Percentiles rank a stretch among this genome's conserved stretches.
These are phyloP conservation scores for Eunapius fragilis DNA, from an alignment of 37 sponge, comb jelly and placozoan genomes.

Conservation along the genomic window DNA sequence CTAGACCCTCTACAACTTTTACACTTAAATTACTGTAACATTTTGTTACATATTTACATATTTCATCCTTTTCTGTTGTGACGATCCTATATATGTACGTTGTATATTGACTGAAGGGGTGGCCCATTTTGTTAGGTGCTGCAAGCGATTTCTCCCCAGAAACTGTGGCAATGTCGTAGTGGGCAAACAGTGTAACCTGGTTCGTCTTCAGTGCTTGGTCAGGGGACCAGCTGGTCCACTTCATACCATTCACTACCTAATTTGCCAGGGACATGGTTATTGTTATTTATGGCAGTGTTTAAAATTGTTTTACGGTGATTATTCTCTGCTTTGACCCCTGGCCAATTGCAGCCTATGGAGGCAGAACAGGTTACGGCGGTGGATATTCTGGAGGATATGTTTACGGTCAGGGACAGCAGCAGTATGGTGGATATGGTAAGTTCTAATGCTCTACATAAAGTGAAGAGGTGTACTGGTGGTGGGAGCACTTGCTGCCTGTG, in stretches of 20 bases:
- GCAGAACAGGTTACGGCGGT: neutral
- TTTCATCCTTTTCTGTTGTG: too few relatives aligned
- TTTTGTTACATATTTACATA: too few relatives aligned
- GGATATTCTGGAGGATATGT: slow-evolving; percentile 9
- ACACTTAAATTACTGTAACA: too few relatives aligned
- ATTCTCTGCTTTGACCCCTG: too few relatives aligned
- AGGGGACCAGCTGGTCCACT: too few relatives aligned
- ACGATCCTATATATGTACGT: too few relatives aligned
- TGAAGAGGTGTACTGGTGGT: too few relatives aligned
- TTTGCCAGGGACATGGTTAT: neutral
- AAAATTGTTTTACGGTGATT: too few relatives aligned
- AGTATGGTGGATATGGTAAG: neutral
- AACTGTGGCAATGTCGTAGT: slow-evolving; percentile 2
- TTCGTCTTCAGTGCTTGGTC: neutral
- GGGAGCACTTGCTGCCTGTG: neutral
- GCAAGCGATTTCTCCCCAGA: neutral
- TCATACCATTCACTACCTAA: neutral
- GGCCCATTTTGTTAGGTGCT: neutral
- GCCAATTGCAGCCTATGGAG: neutral
- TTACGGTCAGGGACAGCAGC: neutral
- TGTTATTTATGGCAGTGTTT: too few relatives aligned
- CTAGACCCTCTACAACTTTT: too few relatives aligned
- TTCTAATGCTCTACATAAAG: neutral
- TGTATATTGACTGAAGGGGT: too few relatives aligned
- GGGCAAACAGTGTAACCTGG: neutral